A percentile compares a stretch with the other conserved stretches of the same genome.
Evolutionary conservation across 2,113 vertebrate species (phyloP).

Genomic region (Bambusicola thoracicus): DNA sequence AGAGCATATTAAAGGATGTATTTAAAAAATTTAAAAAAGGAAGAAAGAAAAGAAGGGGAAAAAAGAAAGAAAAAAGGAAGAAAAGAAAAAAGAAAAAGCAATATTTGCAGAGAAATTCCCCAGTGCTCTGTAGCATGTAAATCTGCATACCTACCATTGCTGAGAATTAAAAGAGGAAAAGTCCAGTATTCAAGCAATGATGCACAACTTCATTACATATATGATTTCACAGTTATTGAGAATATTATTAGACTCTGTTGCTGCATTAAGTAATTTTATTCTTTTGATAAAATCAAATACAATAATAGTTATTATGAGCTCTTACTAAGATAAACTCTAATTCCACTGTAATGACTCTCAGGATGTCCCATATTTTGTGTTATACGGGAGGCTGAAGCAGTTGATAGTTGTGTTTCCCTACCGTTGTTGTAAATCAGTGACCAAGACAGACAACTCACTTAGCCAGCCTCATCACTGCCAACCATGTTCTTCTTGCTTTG

Average conservation of each 20-base stretch:
- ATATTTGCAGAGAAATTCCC: neutral
- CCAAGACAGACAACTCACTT: neutral
- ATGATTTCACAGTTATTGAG: neutral
- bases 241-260: neutral
- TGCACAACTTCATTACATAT: rapidly evolving
- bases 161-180: neutral
- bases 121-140: neutral
- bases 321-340: neutral
- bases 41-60: neutral
- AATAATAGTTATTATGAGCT: neutral
- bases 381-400: neutral
- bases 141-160: neutral
- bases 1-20: conserved; percentile 67
- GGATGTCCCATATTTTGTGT: neutral
- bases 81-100: neutral
- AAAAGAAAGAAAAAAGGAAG: neutral
- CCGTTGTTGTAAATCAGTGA: neutral
- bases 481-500: neutral
- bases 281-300: neutral
- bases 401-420: neutral
- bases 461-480: neutral
- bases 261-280: neutral
- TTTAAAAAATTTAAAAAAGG: neutral
- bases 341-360: neutral
- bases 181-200: neutral